A percentile compares a stretch with the other conserved stretches of the same genome.
These are phyloP conservation scores for Anastrepha ludens DNA, from an alignment of 1,140 invertebrate genomes.

Conservation along the genomic window DNA sequence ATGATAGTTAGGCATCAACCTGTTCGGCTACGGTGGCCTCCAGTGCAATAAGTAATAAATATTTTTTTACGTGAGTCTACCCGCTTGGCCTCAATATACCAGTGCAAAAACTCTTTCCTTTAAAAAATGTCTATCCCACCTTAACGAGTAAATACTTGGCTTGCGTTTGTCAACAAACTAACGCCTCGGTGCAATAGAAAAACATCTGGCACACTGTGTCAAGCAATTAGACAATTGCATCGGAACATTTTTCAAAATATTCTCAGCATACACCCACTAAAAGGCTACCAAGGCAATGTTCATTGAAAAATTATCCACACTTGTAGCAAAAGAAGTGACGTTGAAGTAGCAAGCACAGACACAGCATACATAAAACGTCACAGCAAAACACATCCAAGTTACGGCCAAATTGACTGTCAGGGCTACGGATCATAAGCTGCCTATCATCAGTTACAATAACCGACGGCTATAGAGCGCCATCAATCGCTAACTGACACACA, in stretches of 20 bases:
- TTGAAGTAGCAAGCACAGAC: neutral
- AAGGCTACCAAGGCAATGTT: neutral
- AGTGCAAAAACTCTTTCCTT: too few relatives aligned
- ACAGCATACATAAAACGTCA: neutral
- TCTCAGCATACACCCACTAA: constrained; percentile 37
- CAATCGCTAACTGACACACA: neutral
- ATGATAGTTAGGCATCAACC: too few relatives aligned
- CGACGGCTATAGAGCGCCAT: constrained; percentile 12
- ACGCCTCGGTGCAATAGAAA: too few relatives aligned
- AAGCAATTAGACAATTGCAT: neutral
- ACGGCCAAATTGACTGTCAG: neutral
- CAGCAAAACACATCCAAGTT: neutral
- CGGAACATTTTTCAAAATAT: constrained; percentile 21
- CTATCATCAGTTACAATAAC: constrained; percentile 34
- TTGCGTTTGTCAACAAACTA: neutral
- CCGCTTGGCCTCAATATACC: neutral
- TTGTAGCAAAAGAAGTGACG: neutral
- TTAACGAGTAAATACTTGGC: too few relatives aligned
- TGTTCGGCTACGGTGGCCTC: too few relatives aligned
- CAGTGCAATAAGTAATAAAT: too few relatives aligned
- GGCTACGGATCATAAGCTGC: constrained; percentile 30
- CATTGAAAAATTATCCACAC: constrained; percentile 12
- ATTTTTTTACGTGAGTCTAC: neutral
- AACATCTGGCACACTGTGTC: neutral
- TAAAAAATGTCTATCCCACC: too few relatives aligned